These are phyloP conservation scores for Agelaius tricolor DNA, from an alignment of 2,113 vertebrate genomes.

Conservation along the genomic window DNA sequence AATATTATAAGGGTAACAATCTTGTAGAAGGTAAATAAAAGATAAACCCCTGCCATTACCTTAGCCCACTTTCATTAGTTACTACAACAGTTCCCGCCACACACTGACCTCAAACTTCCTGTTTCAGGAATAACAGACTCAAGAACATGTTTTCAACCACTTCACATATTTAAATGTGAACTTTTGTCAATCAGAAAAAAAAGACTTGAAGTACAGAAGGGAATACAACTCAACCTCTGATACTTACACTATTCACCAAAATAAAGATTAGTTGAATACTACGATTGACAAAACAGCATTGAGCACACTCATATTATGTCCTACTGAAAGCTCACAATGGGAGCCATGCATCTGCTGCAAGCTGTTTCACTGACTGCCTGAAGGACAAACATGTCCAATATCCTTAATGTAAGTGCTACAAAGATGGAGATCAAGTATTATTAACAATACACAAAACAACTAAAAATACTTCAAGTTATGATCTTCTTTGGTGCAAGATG, in stretches of 20 bases:
- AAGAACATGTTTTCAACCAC: background rate
- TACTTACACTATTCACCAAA: background rate
- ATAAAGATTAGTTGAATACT: background rate
- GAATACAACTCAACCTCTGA: background rate
- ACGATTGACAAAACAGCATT: background rate
- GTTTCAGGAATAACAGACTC: background rate
- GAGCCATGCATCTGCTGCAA: background rate
- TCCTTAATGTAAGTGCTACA: background rate
- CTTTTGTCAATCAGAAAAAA: background rate
- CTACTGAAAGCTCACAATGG: background rate
- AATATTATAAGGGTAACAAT: background rate
- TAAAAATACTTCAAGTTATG: background rate
- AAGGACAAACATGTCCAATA: background rate
- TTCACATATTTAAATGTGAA: slow-evolving; percentile 3
- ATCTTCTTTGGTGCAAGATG: background rate
- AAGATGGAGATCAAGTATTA: background rate
- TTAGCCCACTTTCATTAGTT: background rate
- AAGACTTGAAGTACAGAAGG: background rate
- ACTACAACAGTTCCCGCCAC: background rate
- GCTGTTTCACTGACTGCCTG: background rate
- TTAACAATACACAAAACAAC: background rate
- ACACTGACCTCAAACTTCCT: background rate
- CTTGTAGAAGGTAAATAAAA: background rate
- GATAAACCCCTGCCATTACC: background rate
- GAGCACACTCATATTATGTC: background rate